Evolutionary conservation across 2,888 invertebrate species (phyloP).

Genomic region (Trichogramma dendrolimi): DNA sequence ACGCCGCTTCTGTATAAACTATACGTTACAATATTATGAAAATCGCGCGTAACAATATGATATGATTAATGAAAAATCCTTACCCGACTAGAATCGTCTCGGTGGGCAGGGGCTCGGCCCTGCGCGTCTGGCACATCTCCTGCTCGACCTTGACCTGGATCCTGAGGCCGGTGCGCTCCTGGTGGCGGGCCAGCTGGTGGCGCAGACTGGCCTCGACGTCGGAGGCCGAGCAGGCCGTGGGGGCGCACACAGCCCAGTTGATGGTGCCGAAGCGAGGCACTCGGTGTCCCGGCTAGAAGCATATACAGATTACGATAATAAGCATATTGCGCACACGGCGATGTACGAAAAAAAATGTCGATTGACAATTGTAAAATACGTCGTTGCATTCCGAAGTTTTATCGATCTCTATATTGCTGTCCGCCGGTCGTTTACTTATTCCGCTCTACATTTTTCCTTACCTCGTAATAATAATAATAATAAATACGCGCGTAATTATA

Average conservation of each 20-base stretch:
- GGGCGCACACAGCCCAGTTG: conserved; percentile 68
- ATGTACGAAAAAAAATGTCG: no score
- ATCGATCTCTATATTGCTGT: no score
- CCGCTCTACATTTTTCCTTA: no score
- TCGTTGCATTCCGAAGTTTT: no score
- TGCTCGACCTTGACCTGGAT: conserved; percentile 59
- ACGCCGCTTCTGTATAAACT: neutral
- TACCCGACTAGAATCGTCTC: conserved; percentile 57
- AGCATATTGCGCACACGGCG: no score
- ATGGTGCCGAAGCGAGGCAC: conserved; percentile 65
- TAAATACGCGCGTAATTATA: no score
- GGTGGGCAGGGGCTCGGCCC: conserved; percentile 48
- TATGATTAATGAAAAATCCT: conserved; percentile 20
- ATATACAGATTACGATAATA: neutral
- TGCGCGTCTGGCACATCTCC: conserved; percentile 60
- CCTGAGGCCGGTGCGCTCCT: conserved; percentile 57
- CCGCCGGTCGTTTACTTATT: no score
- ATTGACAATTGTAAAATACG: no score
- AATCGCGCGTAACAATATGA: neutral
- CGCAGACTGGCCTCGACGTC: conserved; percentile 60
- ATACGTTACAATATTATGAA: neutral
- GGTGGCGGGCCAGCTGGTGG: conserved; percentile 53
- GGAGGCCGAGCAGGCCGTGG: conserved; percentile 57
- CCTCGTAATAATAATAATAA: no score
- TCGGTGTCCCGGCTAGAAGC: conserved; percentile 65